These are phyloP conservation scores for Calephelis nemesis DNA, from an alignment of 1,140 invertebrate genomes.

Conservation along the genomic window DNA sequence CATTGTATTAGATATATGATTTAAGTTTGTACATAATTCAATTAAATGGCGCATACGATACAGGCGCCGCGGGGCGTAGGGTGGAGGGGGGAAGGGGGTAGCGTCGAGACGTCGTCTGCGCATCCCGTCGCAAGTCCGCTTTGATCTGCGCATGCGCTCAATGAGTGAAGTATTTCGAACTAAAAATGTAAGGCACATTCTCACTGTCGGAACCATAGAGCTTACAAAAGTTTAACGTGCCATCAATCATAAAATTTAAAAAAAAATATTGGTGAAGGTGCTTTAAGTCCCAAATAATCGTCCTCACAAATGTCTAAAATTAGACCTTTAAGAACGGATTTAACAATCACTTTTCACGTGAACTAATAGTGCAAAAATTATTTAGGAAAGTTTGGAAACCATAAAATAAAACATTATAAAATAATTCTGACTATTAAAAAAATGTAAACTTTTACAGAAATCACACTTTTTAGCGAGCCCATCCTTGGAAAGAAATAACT, in stretches of 20 bases:
- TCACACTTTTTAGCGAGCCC: too few relatives aligned
- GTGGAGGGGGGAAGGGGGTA: constrained; percentile 9
- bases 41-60: constrained; percentile 19
- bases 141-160: constrained; percentile 33
- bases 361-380: too few relatives aligned
- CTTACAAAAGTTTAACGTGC: neutral
- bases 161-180: constrained; percentile 18
- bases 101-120: constrained; percentile 59
- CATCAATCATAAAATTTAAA: neutral
- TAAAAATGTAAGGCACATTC: constrained; percentile 18
- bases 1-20: constrained; percentile 8
- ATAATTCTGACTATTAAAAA: too few relatives aligned
- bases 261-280: neutral
- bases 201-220: constrained; percentile 3
- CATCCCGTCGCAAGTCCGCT: constrained; percentile 48
- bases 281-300: neutral
- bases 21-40: constrained; percentile 8
- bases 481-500: too few relatives aligned
- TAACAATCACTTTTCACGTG: too few relatives aligned
- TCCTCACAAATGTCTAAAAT: too few relatives aligned
- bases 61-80: constrained; percentile 16
- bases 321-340: too few relatives aligned
- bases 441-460: too few relatives aligned
- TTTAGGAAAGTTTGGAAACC: too few relatives aligned
- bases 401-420: too few relatives aligned